phyloP scores from a whole-genome alignment of 2,888 invertebrate genomes.

The Tanytarsus gracilentus region DNA sequence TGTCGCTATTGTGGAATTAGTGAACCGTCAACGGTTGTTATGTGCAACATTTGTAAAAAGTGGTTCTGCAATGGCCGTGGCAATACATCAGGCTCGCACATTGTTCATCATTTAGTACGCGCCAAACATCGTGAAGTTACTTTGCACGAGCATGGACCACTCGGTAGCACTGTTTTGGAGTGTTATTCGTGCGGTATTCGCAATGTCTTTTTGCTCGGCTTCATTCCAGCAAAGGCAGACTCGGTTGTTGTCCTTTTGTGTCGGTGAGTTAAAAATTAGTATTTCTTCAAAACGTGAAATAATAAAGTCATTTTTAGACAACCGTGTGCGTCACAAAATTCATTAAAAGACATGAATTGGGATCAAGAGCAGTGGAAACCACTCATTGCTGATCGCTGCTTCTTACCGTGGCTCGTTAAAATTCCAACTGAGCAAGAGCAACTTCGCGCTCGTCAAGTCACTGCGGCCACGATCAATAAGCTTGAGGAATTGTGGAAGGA shows the following conservation, averaged over 20 bases:
- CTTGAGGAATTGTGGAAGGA: constrained; percentile 99
- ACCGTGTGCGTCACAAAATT: constrained; percentile 96
- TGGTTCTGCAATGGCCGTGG: constrained; percentile 99
- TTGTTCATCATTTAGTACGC: constrained; percentile 95
- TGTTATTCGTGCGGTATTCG: constrained; percentile 98
- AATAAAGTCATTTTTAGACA: constrained; percentile 49
- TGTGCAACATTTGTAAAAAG: constrained; percentile 97
- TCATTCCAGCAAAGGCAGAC: constrained; percentile 98
- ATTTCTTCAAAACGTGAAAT: too few relatives aligned
- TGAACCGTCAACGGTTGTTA: constrained; percentile 93
- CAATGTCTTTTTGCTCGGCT: constrained; percentile 97
- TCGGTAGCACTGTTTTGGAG: constrained; percentile 95
- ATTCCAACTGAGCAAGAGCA: constrained; percentile 97
- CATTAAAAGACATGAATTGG: constrained; percentile 98
- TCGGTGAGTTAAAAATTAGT: constrained; percentile 45
- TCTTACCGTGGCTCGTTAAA: constrained; percentile 94
- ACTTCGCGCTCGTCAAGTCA: constrained; percentile 88
- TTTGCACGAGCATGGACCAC: constrained; percentile 90
- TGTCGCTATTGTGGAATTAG: constrained; percentile 99
- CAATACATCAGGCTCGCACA: constrained; percentile 95
- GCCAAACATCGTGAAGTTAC: constrained; percentile 99
- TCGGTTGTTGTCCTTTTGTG: constrained; percentile 95
- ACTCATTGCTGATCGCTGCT: constrained; percentile 89
- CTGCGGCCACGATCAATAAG: constrained; percentile 94
- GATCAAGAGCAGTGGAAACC: constrained; percentile 99